These are phyloP conservation scores for Bradypodion ventrale DNA, from an alignment of 2,797 vertebrate species.

Conservation along the genomic window DNA sequence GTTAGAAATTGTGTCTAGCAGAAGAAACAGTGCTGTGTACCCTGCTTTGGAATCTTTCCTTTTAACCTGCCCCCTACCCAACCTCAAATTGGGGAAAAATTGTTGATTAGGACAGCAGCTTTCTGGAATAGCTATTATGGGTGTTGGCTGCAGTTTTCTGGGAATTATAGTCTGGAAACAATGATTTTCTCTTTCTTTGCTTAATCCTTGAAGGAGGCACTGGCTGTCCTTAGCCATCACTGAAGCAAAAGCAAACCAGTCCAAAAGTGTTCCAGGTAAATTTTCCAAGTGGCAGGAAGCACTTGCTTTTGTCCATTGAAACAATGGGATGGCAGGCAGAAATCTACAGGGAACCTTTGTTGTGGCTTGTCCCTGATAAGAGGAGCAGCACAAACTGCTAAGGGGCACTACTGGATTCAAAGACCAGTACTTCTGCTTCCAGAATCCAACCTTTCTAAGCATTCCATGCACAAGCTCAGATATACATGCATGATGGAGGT, in stretches of 20 bases:
- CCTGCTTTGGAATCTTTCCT: background rate
- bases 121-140: no score
- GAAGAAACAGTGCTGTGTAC: background rate
- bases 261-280: background rate
- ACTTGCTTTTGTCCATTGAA: background rate
- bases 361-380: no score
- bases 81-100: background rate
- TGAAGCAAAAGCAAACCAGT: background rate
- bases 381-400: background rate
- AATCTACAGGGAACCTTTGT: background rate
- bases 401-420: background rate
- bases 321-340: background rate
- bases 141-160: no score
- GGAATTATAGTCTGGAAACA: no score
- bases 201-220: background rate
- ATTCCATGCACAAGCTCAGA: background rate
- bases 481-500: background rate
- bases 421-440: background rate
- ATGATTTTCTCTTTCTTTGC: background rate
- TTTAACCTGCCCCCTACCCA: no score
- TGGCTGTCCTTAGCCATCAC: background rate
- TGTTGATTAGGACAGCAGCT: no score
- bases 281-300: background rate
- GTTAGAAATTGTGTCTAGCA: no score
- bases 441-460: background rate